Evolutionary conservation across 1,140 invertebrate species (phyloP).

Genomic region (Drosophila sp.): DNA sequence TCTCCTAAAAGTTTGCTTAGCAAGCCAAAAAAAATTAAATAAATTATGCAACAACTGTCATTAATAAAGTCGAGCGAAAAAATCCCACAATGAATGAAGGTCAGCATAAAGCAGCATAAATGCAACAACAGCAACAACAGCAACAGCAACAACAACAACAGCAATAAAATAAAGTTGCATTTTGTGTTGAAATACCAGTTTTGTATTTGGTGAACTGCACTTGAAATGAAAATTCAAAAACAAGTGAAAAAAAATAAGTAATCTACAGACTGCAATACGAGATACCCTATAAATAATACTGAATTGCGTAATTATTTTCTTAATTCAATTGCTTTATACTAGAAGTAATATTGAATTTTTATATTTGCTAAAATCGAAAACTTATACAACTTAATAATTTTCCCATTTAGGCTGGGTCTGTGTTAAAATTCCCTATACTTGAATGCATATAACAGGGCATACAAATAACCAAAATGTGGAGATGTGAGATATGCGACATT

Average conservation of each 20-base stretch:
- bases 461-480: background rate
- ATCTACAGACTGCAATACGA: background rate
- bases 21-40: slow-evolving; percentile 73
- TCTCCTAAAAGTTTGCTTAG: slow-evolving; percentile 53
- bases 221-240: slow-evolving; percentile 54
- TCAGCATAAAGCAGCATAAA: slow-evolving; percentile 79
- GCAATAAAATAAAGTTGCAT: slow-evolving; percentile 76
- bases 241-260: background rate
- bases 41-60: slow-evolving; percentile 82
- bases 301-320: too few relatives aligned
- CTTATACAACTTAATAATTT: too few relatives aligned
- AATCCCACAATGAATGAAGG: slow-evolving; percentile 80
- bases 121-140: slow-evolving; percentile 46
- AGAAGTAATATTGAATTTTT: too few relatives aligned
- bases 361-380: too few relatives aligned
- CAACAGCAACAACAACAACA: slow-evolving; percentile 29
- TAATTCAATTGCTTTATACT: too few relatives aligned
- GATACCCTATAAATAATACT: background rate
- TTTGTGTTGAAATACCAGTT: slow-evolving; percentile 81
- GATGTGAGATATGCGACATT: slow-evolving; percentile 1
- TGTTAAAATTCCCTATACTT: too few relatives aligned
- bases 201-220: slow-evolving; percentile 78
- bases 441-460: too few relatives aligned
- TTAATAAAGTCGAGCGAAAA: slow-evolving; percentile 78
- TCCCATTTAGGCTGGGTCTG: too few relatives aligned